Percentiles rank a stretch among this genome's conserved stretches.
Evolutionary conservation across 1,140 invertebrate species (phyloP).

Genomic region (Battus philenor): DNA sequence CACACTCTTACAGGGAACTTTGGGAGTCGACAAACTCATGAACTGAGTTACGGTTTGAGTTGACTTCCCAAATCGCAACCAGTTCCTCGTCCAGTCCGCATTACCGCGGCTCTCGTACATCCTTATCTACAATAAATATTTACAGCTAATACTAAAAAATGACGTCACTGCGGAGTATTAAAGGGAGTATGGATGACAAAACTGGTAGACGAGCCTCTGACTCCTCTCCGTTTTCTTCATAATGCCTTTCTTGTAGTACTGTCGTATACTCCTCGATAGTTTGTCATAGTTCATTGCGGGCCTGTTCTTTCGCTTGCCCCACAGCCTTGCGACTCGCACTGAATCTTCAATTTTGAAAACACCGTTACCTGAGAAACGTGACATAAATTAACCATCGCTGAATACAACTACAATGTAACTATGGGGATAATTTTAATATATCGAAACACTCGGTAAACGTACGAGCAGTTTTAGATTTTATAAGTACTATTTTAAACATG

Average conservation of each 20-base stretch:
- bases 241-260: constrained; percentile 99
- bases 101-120: constrained; percentile 65
- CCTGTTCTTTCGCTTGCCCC: constrained; percentile 98
- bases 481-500: neutral
- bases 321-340: constrained; percentile 94
- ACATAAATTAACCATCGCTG: constrained; percentile 54
- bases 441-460: neutral
- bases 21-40: constrained; percentile 37
- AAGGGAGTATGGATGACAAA: constrained; percentile 95
- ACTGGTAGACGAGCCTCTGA: constrained; percentile 99
- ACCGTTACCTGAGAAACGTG: constrained; percentile 80
- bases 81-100: constrained; percentile 53
- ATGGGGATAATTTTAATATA: constrained; percentile 27
- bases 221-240: constrained; percentile 99
- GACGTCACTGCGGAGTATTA: constrained; percentile 58
- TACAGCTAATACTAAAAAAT: constrained; percentile 44
- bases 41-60: constrained; percentile 52
- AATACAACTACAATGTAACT: constrained; percentile 31
- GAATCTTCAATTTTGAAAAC: constrained; percentile 99
- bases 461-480: neutral
- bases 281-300: constrained; percentile 99
- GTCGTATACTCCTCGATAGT: constrained; percentile 96
- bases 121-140: constrained; percentile 74
- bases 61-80: constrained; percentile 42
- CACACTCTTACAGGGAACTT: constrained; percentile 35